Base-by-base conservation (phyloP, 2,888 invertebrate genomes). In the Idaea dimidiata region DNA sequence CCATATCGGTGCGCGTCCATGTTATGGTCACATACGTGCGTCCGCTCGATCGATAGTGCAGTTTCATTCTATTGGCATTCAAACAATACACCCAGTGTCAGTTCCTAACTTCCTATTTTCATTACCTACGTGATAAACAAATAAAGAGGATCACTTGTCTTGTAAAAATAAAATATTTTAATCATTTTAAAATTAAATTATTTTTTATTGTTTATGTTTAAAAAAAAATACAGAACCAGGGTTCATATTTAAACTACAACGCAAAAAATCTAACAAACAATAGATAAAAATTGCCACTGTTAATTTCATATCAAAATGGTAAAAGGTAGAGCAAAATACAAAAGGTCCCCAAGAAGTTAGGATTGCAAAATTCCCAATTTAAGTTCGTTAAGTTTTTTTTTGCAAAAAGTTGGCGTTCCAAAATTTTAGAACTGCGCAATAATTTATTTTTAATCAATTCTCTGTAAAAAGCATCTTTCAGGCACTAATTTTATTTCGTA, bases 1-100 rank as follows among this genome's bases (percentile, higher is more conserved):
- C 43, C 43, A 43, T 43, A 43, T 43, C 10, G 24, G 24, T 43
- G 43, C 10, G 43, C 43, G 43, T 43, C 43, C 43, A 43, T 43
- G 43, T 43, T 43, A 43, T 43, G 43, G 43, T 43, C 43, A 43
- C 43, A 43, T 43, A 43, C 43, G 43, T 43, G 43, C 43, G 43
- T 43, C 43, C 43, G 43, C 3, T 10, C 43, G 43, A 43, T 43
- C 43, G 43, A 43, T 43, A 43, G 10, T 43, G 10, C 43, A 43
- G 43, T 43, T 1, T 14, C 14, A 43, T 43, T 14, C 43, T 43
- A 43, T 43, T 43, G 14, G 43, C 43, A 43, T 43, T 43, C 43
- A 43, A 6, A 43, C 43, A 43, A 10, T 43, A 43, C 8, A 7
- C 14, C 3, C 43, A 10, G 43, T 43, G 43, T 43, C 10, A 43